Percentiles rank a stretch among this genome's conserved stretches.
Conservation (phyloP, 2,797 vertebrate genomes). For the Poliocrania exsul region DNA sequence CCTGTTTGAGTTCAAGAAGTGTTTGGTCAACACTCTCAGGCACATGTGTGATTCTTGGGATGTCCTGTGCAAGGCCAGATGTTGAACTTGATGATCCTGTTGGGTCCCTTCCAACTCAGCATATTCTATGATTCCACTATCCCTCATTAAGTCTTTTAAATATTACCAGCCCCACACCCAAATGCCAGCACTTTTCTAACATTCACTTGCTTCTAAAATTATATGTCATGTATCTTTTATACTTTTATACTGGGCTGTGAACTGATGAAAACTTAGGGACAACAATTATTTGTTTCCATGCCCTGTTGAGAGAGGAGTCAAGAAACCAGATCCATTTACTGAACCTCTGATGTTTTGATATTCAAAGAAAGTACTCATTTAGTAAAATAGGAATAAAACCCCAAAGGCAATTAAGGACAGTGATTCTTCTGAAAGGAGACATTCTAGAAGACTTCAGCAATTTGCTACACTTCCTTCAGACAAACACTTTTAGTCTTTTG, state of each 20-base stretch:
- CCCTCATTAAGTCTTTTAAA: neutral
- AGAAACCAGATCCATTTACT: neutral
- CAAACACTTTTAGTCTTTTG: neutral
- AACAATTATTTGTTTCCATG: neutral
- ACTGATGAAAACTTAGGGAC: neutral
- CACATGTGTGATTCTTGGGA: neutral
- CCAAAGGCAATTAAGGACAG: neutral
- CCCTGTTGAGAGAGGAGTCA: neutral
- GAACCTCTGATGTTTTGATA: neutral
- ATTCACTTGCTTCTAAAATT: neutral
- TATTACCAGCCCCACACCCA: accelerated
- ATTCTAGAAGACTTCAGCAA: neutral
- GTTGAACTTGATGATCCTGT: neutral
- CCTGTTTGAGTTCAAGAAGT: neutral
- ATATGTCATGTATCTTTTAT: neutral
- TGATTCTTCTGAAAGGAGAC: neutral
- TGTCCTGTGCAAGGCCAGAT: neutral
- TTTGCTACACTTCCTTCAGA: neutral
- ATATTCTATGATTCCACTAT: neutral
- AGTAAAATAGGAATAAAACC: neutral
- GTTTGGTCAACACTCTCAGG: neutral
- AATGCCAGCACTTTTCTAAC: accelerated
- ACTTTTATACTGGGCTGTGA: neutral
- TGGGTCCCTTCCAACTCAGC: neutral
- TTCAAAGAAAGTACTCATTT: neutral